Base-by-base conservation (phyloP, 2,797 vertebrate species). In the Rhinatrema bivittatum region DNA sequence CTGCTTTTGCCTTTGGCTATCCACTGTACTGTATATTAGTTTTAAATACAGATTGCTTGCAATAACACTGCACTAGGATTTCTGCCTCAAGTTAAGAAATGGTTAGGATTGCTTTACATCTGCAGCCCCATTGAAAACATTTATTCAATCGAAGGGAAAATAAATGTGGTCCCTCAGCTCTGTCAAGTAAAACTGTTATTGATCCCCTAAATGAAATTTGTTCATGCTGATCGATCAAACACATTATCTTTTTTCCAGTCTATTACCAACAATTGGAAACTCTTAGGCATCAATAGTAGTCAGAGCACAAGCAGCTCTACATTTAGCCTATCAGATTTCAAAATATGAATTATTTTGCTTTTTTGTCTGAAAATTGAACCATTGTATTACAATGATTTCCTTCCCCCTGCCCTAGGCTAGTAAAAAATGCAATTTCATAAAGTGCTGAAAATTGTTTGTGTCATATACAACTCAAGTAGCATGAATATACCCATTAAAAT, bases 151-250 rank as follows among this genome's bases (percentile, higher is more conserved):
- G 91, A 81, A 92, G 64, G 59, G 42, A 78, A 81, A 93, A 94
- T 86, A 89, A 93, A 93, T 85, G 81, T 75, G 83, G 76, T 90
- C 91, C 87, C 90, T 86, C 79, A 57, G 81, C 86, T 93, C 87
- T 87, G 89, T 94, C 91, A 86, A 88, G 89, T 88, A 94, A 95
- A 97, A 97, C 90, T 87, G 86, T 91, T 98, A 98, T 98, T 94
- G 94, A 98, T 96, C 89, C 80, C 82, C 70, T 88, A 94, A 96
- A 98, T 97, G 84, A 95, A 94, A 94, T 97, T 90, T 94, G 90
- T 94, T 95, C 89, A 77, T 80, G 87, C 91, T 94, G 93, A 95
- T 98, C 92, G 88, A 99, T 98, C 93, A 93, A 92, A 94, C 82
- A 84, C 90, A 97, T 98, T 94, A 96, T 96, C 91, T 87, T 86